A percentile compares a stretch with the other conserved stretches of the same genome.
These are phyloP conservation scores for Dreissena rostriformis DNA, from an alignment of 1,140 invertebrate genomes.

Conservation along the genomic window DNA sequence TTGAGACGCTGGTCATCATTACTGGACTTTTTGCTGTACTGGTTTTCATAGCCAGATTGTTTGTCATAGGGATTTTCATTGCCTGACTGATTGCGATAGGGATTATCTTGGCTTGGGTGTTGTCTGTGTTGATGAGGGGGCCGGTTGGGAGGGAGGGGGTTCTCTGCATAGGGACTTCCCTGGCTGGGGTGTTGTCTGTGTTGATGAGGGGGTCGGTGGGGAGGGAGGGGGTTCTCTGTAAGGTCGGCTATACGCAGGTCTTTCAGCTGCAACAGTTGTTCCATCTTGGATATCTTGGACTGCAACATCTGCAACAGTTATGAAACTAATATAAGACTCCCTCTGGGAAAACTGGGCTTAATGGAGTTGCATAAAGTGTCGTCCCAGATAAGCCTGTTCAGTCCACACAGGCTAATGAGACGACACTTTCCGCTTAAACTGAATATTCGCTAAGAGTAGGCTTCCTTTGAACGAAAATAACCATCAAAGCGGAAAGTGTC, in stretches of 20 bases:
- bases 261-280: conserved; percentile 42
- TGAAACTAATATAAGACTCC: no score
- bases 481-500: no score
- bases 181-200: background rate
- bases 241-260: conserved; percentile 41
- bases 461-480: no score
- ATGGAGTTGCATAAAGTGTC: no score
- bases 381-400: no score
- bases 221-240: background rate
- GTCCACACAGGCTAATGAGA: no score
- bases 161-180: background rate
- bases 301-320: conserved; percentile 41
- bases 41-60: background rate
- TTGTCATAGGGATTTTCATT: background rate
- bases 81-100: background rate
- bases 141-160: background rate
- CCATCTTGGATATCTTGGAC: conserved; percentile 17
- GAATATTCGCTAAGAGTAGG: no score
- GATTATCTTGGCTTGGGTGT: background rate
- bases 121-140: background rate
- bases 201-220: background rate
- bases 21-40: conserved; percentile 4
- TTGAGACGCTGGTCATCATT: no score
- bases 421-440: no score
- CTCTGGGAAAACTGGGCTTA: no score